Conservation (phyloP, 2,888 invertebrate genomes). For the Hesperia comma region DNA sequence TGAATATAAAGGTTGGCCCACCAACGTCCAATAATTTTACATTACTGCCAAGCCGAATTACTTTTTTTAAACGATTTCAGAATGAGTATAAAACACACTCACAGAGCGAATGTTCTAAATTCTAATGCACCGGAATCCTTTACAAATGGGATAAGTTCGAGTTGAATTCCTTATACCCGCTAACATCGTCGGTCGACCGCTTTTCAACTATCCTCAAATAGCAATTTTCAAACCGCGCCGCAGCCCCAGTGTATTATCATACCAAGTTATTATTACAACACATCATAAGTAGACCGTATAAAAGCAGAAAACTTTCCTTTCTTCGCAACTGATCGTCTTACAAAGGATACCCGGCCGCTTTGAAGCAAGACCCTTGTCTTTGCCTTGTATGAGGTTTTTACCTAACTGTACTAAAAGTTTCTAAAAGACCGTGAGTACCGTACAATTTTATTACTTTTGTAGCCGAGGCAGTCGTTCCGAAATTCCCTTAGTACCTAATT, state of each 20-base stretch:
- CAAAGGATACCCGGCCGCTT: slow-evolving; percentile 1
- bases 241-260: slow-evolving; percentile 2
- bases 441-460: too few species aligned
- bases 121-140: slow-evolving; percentile 35
- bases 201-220: slow-evolving; percentile 27
- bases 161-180: slow-evolving; percentile 32
- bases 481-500: too few species aligned
- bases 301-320: not conserved
- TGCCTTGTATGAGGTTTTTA: not conserved
- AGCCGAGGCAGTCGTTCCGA: too few species aligned
- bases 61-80: too few species aligned
- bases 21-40: too few species aligned
- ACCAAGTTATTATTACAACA: not conserved
- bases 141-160: slow-evolving; percentile 37
- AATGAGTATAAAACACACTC: too few species aligned
- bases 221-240: slow-evolving; percentile 22
- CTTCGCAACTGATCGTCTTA: not conserved
- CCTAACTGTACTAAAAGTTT: not conserved
- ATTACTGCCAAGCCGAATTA: too few species aligned
- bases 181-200: slow-evolving; percentile 24
- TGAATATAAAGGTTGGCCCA: too few species aligned
- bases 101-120: slow-evolving; percentile 1
- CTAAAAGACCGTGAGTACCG: not conserved
- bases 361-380: not conserved
- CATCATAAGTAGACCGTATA: not conserved